A percentile compares a stretch with the other conserved stretches of the same genome.
Conservation (phyloP, 2,113 vertebrate genomes). For the Chionis minor region DNA sequence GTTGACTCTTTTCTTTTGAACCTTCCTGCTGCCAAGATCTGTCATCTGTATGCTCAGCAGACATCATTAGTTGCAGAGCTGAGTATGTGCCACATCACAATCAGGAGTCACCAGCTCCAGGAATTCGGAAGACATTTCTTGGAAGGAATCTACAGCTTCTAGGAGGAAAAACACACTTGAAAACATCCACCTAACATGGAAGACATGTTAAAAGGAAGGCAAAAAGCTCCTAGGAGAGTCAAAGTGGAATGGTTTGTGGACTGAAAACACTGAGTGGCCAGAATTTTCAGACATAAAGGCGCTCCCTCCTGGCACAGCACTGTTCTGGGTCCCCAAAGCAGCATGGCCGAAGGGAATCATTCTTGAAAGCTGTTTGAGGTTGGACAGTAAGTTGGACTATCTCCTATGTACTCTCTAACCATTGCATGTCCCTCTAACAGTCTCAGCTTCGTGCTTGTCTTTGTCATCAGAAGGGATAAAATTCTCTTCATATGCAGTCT, state of each 20-base stretch:
- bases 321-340: background rate
- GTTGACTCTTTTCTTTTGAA: background rate
- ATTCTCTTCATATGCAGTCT: background rate
- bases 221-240: background rate
- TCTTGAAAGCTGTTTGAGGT: too few relatives aligned
- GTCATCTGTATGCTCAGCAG: background rate
- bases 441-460: background rate
- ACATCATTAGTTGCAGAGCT: background rate
- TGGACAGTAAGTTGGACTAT: background rate
- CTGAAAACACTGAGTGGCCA: background rate
- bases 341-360: too few relatives aligned
- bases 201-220: background rate
- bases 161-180: background rate
- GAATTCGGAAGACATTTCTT: background rate
- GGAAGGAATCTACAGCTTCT: background rate
- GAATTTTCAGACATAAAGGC: background rate
- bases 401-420: background rate
- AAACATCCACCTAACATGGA: background rate
- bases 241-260: background rate
- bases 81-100: fast-evolving
- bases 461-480: background rate
- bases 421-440: background rate
- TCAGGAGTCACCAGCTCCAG: background rate
- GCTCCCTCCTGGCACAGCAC: background rate
- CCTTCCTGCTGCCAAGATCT: background rate